Evolutionary conservation across 2,113 vertebrate genomes (phyloP).

Genomic region (Potamarius usumacintae): DNA sequence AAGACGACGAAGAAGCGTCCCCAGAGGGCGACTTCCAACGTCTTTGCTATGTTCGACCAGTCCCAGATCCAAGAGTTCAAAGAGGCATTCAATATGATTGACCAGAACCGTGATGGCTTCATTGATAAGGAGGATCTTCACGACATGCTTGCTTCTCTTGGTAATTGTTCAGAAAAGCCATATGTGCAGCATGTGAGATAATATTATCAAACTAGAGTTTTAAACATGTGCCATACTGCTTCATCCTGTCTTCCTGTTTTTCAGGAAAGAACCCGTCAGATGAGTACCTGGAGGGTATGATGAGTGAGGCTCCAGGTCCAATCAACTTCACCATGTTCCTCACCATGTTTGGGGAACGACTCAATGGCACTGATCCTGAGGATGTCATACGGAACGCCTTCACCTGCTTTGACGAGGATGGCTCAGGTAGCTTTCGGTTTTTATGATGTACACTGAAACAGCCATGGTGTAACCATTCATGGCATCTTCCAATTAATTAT

Average conservation of each 20-base stretch:
- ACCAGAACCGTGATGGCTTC: conserved; percentile 84
- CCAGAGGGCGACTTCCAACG: conserved; percentile 53
- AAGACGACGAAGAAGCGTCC: conserved; percentile 56
- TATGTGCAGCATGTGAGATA: not conserved
- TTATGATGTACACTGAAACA: not conserved
- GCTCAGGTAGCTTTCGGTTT: conserved; percentile 30
- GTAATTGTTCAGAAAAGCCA: conserved; percentile 8
- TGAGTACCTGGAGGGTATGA: conserved; percentile 55
- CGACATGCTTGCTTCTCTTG: conserved; percentile 79
- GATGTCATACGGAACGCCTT: conserved; percentile 55
- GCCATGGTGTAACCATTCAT: not conserved
- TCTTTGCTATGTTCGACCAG: conserved; percentile 56
- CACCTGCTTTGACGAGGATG: conserved; percentile 52
- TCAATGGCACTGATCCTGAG: conserved; percentile 51
- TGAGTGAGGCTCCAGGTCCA: conserved; percentile 54
- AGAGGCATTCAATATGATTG: conserved; percentile 73
- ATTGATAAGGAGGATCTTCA: conserved; percentile 83
- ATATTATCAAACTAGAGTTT: not conserved
- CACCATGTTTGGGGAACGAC: conserved; percentile 56
- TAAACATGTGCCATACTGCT: not conserved
- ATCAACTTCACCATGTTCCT: conserved; percentile 62
- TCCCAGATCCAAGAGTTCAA: conserved; percentile 57
- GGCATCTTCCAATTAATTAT: not conserved
- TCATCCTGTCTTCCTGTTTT: not conserved
- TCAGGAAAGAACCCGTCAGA: conserved; percentile 52